A percentile compares a stretch with the other conserved stretches of the same genome.
Evolutionary conservation across 2,888 invertebrate genomes (phyloP).

Genomic region (Stramonita haemastoma): DNA sequence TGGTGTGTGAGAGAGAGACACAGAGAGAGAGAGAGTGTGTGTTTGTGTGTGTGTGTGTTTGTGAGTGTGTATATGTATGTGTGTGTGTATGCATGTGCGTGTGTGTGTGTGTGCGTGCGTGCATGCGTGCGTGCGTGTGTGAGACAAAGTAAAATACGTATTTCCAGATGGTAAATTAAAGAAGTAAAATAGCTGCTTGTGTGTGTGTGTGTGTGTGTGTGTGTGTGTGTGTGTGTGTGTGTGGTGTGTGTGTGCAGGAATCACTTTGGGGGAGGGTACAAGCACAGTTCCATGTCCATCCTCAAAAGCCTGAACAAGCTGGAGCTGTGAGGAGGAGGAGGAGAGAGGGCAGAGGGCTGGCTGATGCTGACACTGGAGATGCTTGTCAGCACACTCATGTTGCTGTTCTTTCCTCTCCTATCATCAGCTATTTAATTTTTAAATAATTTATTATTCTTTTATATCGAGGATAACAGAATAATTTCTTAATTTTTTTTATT

Average conservation of each 20-base stretch:
- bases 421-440: no score
- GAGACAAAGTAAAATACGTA: no score
- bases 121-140: constrained; percentile 50
- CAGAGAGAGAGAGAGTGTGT: not conserved
- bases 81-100: not conserved
- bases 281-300: constrained; percentile 71
- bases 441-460: no score
- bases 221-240: constrained; percentile 14
- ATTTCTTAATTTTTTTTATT: no score
- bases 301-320: constrained; percentile 25
- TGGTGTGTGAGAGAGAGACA: not conserved
- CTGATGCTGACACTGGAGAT: no score
- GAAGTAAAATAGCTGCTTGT: not conserved
- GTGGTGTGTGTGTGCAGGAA: constrained; percentile 77
- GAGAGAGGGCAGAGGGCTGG: not conserved
- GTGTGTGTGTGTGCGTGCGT: not conserved
- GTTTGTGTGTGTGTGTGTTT: no score
- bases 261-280: constrained; percentile 80
- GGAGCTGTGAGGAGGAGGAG: not conserved
- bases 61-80: no score
- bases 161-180: no score
- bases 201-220: not conserved
- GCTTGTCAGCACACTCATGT: no score
- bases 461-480: no score
- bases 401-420: no score